A percentile compares a stretch with the other conserved stretches of the same genome.
Evolutionary conservation across 1,140 invertebrate genomes (phyloP).

Genomic region (Ceratina calcarata): DNA sequence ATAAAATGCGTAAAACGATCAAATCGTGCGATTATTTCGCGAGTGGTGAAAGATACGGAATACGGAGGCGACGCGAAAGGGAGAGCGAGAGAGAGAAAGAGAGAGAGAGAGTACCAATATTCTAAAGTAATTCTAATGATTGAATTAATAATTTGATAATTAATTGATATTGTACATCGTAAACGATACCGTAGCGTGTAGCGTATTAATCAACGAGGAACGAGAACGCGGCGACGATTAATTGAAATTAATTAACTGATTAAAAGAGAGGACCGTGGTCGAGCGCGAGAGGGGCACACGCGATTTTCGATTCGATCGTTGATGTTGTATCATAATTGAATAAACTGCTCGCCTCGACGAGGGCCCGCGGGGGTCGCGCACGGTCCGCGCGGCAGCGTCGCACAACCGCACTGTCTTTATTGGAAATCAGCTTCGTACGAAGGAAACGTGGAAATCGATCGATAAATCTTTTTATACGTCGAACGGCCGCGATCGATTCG

Average conservation of each 20-base stretch:
- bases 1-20: background rate
- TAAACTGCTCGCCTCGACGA: conserved; percentile 17
- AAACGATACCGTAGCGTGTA: conserved; percentile 76
- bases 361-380: too few species aligned
- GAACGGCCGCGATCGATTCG: conserved; percentile 31
- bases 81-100: conserved; percentile 50
- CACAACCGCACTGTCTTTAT: background rate
- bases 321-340: conserved; percentile 71
- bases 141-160: conserved; percentile 81
- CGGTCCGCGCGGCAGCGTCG: conserved; percentile 2
- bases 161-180: conserved; percentile 80
- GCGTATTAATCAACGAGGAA: conserved; percentile 75
- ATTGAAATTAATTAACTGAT: conserved; percentile 50
- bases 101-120: conserved; percentile 78
- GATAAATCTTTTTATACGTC: conserved; percentile 41
- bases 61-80: conserved; percentile 35
- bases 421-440: background rate
- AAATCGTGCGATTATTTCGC: conserved; percentile 9
- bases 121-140: conserved; percentile 81
- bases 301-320: conserved; percentile 57
- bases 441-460: conserved; percentile 32
- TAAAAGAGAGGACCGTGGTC: conserved; percentile 4
- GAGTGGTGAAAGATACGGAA: conserved; percentile 34
- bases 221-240: conserved; percentile 57
- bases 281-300: conserved; percentile 32